Base-by-base conservation (phyloP, 35 echinoderm and acorn worm species). In the Lytechinus variegatus region DNA sequence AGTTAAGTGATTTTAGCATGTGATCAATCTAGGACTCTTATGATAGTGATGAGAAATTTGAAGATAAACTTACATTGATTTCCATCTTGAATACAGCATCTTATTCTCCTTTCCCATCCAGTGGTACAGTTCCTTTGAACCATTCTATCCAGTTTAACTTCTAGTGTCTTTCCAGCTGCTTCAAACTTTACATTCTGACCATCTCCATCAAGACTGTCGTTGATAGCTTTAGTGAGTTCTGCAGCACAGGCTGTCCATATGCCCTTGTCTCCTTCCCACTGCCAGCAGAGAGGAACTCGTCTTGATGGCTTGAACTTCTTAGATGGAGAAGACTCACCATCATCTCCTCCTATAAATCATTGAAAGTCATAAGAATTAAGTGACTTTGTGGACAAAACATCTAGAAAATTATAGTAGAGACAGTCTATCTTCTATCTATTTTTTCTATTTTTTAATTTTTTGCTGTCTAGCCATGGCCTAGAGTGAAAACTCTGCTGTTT, bases 61-160 rank as follows among this genome's bases (percentile, higher is more conserved):
- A 33, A 33, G 7, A 44, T 9, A 90, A 52, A 90, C 88, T 55
- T 94, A 52, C 61, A 61, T 51, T 56, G 33, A 94, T 56, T 44
- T 72, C 55, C 54, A 94, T 58, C 54, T 28, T 97, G 91, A 3
- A 99, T 52, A 9, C 86, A 86, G 87, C 96, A 94, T 87, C 98
- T 54, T 53, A 99, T 96, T 53, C 97, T 94, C 21, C 97, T 89
- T 61, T 99, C 98, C 98, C 97, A 99, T 61, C 97, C 97, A 14
- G 98, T 97, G 14, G 94, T 94, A 53, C 95, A 94, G 90, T 99
- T 99, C 10, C 87, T 87, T 89, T 99, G 98, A 9, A 99, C 98
- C 98, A 99, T 99, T 53, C 96, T 95, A 86, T 97, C 95, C 3
- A 99, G 89, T 92, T 92, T 93, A 10, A 97, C 94, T 72, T 99